Percentiles rank a stretch among this genome's conserved stretches.
phyloP scores from a whole-genome alignment of 2,888 invertebrate genomes.

The Pollenia angustigena region DNA sequence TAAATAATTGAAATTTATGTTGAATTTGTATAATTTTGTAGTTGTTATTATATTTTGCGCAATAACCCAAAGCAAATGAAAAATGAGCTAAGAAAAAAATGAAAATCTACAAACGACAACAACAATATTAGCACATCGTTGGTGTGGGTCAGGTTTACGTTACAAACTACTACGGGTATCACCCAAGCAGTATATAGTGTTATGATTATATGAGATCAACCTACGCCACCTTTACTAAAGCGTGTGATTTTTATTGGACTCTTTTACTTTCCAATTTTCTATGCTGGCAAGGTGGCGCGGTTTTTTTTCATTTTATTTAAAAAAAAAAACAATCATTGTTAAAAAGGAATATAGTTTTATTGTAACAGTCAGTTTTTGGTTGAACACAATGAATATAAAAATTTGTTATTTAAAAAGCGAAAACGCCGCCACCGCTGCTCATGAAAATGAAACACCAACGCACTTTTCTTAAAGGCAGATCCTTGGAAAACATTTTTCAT shows the following conservation, averaged over 20 bases:
- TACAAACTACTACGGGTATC: slow-evolving; percentile 45
- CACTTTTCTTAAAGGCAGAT: slow-evolving; percentile 66
- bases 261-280: slow-evolving; percentile 72
- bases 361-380: slow-evolving; percentile 52
- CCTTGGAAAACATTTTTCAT: slow-evolving; percentile 68
- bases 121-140: slow-evolving; percentile 72
- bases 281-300: slow-evolving; percentile 60
- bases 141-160: slow-evolving; percentile 71
- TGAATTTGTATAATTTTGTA: slow-evolving; percentile 64
- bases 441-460: slow-evolving; percentile 66
- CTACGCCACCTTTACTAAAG: slow-evolving; percentile 74
- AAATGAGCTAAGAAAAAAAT: slow-evolving; percentile 42
- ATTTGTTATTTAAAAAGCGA: slow-evolving; percentile 61
- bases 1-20: slow-evolving; percentile 73
- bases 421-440: slow-evolving; percentile 47
- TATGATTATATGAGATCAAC: slow-evolving; percentile 73
- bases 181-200: slow-evolving; percentile 63
- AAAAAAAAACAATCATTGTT: slow-evolving; percentile 62
- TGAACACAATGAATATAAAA: slow-evolving; percentile 46
- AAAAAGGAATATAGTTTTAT: slow-evolving; percentile 64
- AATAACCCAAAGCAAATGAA: slow-evolving; percentile 69
- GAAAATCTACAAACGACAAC: slow-evolving; percentile 56
- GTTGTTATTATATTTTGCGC: slow-evolving; percentile 60
- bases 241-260: slow-evolving; percentile 71
- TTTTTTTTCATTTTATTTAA: slow-evolving; percentile 56